phyloP scores from a whole-genome alignment of 2,797 vertebrate species.

The Perodicticus potto region DNA sequence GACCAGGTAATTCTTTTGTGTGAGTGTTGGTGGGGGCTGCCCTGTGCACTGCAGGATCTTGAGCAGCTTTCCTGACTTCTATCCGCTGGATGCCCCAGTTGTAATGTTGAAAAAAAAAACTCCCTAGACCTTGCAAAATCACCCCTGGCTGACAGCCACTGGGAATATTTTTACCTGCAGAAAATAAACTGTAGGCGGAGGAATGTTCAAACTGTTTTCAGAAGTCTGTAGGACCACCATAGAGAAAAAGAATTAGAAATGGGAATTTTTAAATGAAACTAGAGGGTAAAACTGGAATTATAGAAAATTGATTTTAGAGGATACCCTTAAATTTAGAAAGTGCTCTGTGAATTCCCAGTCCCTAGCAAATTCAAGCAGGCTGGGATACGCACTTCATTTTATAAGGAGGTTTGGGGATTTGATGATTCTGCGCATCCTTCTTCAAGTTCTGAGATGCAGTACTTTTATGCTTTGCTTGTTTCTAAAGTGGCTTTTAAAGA shows the following conservation, averaged over 20 bases:
- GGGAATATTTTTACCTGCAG: not conserved
- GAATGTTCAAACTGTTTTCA: not conserved
- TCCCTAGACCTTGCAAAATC: not conserved
- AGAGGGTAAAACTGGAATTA: not conserved
- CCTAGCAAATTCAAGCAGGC: not conserved
- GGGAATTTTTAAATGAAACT: not conserved
- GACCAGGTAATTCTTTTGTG: not conserved
- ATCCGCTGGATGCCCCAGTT: not conserved
- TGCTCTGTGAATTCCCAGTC: not conserved
- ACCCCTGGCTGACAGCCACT: not conserved
- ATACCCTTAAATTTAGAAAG: not conserved
- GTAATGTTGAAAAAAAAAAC: not conserved
- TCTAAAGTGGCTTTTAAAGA: not conserved
- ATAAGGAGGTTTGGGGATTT: not conserved
- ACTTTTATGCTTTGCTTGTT: not conserved
- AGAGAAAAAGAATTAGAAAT: not conserved
- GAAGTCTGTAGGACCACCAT: not conserved
- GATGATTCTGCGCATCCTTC: not conserved
- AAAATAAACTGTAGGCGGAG: conserved; percentile 23
- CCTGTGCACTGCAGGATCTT: not conserved
- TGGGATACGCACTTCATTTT: not conserved
- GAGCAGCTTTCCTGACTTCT: not conserved
- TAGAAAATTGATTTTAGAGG: not conserved
- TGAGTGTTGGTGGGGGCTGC: not conserved
- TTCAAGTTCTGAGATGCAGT: not conserved